These are phyloP conservation scores for Prunella strophiata DNA, from an alignment of 2,797 vertebrate species.

Conservation along the genomic window DNA sequence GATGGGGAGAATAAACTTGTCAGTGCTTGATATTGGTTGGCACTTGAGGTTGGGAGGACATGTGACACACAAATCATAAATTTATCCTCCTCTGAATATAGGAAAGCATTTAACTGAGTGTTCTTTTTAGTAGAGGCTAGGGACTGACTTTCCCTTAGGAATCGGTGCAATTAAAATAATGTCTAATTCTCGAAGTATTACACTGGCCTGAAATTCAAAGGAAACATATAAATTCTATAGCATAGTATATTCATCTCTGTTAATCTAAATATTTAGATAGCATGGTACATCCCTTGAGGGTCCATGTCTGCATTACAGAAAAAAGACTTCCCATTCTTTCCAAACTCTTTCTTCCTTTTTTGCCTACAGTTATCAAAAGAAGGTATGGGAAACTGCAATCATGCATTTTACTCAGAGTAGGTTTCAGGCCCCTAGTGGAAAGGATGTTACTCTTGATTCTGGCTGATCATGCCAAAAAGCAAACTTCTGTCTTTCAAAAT, in stretches of 20 bases:
- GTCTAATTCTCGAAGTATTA: background rate
- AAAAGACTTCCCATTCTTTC: background rate
- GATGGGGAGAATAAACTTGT: background rate
- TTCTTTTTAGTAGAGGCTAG: background rate
- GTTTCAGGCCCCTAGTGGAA: background rate
- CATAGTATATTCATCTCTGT: background rate
- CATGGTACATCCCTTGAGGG: background rate
- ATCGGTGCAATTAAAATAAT: background rate
- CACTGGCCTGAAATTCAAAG: background rate
- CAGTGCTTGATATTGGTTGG: background rate
- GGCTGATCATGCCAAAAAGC: background rate
- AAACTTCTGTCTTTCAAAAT: background rate
- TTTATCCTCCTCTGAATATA: background rate
- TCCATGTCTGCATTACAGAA: background rate
- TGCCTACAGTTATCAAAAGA: background rate
- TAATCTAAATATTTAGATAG: background rate
- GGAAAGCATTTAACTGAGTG: background rate
- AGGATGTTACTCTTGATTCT: background rate
- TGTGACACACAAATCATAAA: background rate
- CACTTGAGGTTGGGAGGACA: background rate
- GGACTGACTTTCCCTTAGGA: background rate
- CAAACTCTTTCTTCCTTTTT: background rate
- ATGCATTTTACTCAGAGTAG: background rate
- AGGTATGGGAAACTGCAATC: background rate
- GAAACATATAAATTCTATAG: background rate